phyloP scores from a whole-genome alignment of 2,888 invertebrate genomes.

The Dione vanillae region DNA sequence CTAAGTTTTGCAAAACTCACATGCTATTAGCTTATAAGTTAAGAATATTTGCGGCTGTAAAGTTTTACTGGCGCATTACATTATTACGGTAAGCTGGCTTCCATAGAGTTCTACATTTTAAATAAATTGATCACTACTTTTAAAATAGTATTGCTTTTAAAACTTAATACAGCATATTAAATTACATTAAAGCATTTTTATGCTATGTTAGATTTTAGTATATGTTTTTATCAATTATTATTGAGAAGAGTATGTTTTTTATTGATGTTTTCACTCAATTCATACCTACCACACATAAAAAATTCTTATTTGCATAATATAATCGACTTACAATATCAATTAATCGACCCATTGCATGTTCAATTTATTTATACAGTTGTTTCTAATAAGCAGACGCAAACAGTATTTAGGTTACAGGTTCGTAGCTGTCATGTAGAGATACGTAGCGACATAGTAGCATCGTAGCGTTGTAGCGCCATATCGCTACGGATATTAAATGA shows the following conservation, averaged over 20 bases:
- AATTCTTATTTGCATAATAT: background rate
- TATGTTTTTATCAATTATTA: too few species aligned
- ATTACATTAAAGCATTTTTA: too few species aligned
- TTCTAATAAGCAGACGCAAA: conserved; percentile 36
- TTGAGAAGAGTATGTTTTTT: too few species aligned
- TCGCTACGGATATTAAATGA: conserved; percentile 70
- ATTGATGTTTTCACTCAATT: too few species aligned
- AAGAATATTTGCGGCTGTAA: conserved; percentile 58
- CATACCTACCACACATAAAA: too few species aligned
- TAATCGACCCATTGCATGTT: background rate
- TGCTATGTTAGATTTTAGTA: too few species aligned
- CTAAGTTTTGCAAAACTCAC: conserved; percentile 17
- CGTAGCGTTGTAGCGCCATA: conserved; percentile 65
- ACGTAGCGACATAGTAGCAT: conserved; percentile 48
- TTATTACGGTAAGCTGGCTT: conserved; percentile 51
- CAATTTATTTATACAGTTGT: conserved; percentile 29
- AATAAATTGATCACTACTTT: background rate
- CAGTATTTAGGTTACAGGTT: conserved; percentile 34
- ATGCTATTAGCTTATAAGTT: conserved; percentile 56
- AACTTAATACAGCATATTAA: too few species aligned
- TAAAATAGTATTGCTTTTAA: background rate
- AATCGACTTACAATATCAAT: background rate
- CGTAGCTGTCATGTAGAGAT: conserved; percentile 55
- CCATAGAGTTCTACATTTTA: background rate
- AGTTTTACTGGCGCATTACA: conserved; percentile 64